phyloP scores from a whole-genome alignment of 2,888 invertebrate species.

The Tricholauxania praeusta region DNA sequence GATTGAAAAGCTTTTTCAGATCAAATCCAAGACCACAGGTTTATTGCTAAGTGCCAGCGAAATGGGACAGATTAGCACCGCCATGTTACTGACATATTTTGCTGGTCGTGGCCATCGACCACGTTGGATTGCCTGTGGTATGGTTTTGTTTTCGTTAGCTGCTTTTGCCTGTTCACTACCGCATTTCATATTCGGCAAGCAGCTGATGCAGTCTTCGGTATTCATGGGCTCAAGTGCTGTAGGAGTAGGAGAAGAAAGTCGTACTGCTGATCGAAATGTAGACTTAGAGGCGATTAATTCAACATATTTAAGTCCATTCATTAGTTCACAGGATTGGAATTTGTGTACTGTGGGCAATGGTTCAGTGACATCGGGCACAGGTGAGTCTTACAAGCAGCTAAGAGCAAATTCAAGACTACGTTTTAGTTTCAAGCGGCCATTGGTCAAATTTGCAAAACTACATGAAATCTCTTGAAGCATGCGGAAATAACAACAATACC shows the following conservation, averaged over 20 bases:
- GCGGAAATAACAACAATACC: too few relatives aligned
- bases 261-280: background rate
- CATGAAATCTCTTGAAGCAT: too few relatives aligned
- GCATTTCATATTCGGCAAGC: slow-evolving; percentile 86
- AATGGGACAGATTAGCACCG: slow-evolving; percentile 92
- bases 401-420: background rate
- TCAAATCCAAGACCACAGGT: slow-evolving; percentile 92
- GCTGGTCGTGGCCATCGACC: slow-evolving; percentile 93
- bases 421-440: background rate
- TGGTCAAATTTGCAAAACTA: background rate
- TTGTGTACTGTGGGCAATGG: slow-evolving; percentile 55
- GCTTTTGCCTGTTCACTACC: slow-evolving; percentile 89
- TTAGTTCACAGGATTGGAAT: slow-evolving; percentile 52
- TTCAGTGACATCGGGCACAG: slow-evolving; percentile 49
- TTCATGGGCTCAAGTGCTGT: slow-evolving; percentile 35
- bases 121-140: slow-evolving; percentile 93
- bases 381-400: slow-evolving; percentile 35
- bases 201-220: slow-evolving; percentile 70
- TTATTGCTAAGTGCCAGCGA: slow-evolving; percentile 91
- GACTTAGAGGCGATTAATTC: background rate
- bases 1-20: slow-evolving; percentile 91
- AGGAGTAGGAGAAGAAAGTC: background rate
- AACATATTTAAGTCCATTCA: slow-evolving; percentile 2
- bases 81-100: slow-evolving; percentile 87
- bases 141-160: slow-evolving; percentile 88